Evolutionary conservation across 1,140 invertebrate genomes (phyloP).

Genomic region (Leptestheria dahalacensis): DNA sequence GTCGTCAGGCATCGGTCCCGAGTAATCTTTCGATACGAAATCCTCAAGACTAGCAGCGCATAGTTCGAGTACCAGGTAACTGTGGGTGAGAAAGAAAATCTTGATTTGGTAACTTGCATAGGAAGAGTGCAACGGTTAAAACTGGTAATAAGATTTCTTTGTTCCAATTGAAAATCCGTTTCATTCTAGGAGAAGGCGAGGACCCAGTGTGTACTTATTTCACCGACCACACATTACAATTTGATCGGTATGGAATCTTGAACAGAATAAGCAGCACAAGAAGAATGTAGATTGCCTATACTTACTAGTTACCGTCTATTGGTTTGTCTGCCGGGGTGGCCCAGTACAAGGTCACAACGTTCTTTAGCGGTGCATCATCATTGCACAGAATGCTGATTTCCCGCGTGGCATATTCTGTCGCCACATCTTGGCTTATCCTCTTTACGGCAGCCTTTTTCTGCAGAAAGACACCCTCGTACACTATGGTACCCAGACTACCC

Average conservation of each 20-base stretch:
- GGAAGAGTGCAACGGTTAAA: neutral
- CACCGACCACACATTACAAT: too few species aligned
- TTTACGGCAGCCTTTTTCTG: neutral
- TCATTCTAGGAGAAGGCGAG: too few species aligned
- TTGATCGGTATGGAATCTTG: too few species aligned
- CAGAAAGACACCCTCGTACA: neutral
- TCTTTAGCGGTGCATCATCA: neutral
- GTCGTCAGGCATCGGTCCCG: neutral
- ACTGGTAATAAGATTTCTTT: too few species aligned
- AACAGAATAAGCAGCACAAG: too few species aligned
- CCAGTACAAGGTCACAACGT: neutral
- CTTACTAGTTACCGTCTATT: neutral
- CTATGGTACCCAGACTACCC: neutral
- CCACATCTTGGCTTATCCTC: neutral
- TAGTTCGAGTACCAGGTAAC: neutral
- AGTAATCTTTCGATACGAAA: neutral
- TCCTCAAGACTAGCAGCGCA: neutral
- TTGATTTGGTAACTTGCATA: neutral
- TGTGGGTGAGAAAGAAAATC: too few species aligned
- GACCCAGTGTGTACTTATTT: too few species aligned
- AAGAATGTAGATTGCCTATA: too few species aligned
- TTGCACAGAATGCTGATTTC: neutral
- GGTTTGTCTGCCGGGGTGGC: neutral
- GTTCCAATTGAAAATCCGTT: too few species aligned
- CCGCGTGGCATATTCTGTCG: neutral